Conservation (phyloP, 2,888 invertebrate genomes). For the Andrena bucephala region DNA sequence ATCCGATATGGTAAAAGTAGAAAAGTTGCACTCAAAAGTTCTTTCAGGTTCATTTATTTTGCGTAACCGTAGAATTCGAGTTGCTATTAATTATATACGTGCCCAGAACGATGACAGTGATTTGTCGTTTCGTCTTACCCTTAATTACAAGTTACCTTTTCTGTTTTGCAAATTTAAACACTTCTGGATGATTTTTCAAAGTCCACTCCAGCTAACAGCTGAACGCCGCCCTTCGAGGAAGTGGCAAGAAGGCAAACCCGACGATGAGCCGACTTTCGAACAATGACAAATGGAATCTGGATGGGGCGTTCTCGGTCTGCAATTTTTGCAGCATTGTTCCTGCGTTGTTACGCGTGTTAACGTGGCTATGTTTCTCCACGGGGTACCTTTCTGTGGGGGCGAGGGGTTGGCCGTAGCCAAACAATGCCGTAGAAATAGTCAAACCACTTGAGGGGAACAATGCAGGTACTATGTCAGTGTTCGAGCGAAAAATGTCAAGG, state of each 20-base stretch:
- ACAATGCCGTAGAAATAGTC: constrained; percentile 74
- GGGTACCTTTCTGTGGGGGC: constrained; percentile 42
- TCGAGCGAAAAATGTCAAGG: constrained; percentile 49
- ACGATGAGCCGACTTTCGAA: constrained; percentile 29
- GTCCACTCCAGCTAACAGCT: background rate
- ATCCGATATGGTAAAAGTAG: no score
- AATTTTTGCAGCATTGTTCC: constrained; percentile 70
- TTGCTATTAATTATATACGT: no score
- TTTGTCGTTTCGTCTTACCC: background rate
- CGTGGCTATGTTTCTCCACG: constrained; percentile 47
- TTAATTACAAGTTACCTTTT: background rate
- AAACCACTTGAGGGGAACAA: constrained; percentile 78
- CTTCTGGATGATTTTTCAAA: constrained; percentile 1
- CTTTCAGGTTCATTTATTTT: no score
- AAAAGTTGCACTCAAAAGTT: no score
- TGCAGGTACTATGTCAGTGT: constrained; percentile 39
- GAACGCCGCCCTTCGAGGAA: background rate
- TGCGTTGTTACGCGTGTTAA: constrained; percentile 65
- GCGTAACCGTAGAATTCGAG: no score
- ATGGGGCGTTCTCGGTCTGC: constrained; percentile 29
- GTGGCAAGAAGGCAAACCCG: constrained; percentile 3
- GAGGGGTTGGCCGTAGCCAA: constrained; percentile 51
- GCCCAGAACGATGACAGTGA: no score
- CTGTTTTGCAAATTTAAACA: background rate
- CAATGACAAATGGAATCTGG: constrained; percentile 41